Evolutionary conservation across 2,797 vertebrate genomes (phyloP).

Genomic region (Phalanger gymnotis): DNA sequence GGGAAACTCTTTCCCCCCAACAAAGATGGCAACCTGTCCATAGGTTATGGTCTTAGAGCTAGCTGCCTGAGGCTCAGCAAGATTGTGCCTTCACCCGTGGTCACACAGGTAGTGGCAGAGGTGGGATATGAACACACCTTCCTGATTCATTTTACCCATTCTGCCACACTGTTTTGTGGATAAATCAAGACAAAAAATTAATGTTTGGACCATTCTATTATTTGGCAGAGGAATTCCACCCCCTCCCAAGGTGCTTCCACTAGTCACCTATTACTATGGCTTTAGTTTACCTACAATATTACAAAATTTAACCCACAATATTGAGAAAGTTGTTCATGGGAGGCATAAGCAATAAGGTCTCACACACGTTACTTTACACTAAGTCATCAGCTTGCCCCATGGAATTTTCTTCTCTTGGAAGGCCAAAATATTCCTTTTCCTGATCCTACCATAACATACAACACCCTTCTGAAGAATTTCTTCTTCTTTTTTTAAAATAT

Average conservation of each 20-base stretch:
- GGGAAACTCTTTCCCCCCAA: background rate
- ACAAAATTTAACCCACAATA: background rate
- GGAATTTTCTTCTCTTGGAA: background rate
- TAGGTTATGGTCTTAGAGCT: background rate
- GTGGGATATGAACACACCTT: background rate
- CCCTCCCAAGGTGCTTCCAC: background rate
- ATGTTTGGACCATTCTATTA: background rate
- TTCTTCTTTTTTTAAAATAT: constrained; percentile 2
- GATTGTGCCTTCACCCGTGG: background rate
- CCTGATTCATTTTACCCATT: background rate
- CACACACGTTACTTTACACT: background rate
- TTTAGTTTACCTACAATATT: background rate
- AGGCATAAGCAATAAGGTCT: background rate
- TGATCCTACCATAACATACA: constrained; percentile 10
- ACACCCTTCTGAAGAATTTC: background rate
- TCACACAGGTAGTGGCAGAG: background rate
- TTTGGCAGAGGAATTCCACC: background rate
- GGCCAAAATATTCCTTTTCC: constrained; percentile 15
- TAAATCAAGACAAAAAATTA: background rate
- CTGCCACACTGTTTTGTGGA: background rate
- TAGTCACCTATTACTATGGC: too few species aligned
- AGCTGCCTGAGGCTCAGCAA: background rate
- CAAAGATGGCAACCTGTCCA: background rate
- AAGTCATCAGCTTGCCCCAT: background rate
- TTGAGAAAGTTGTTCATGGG: background rate